Conservation (phyloP, 2,888 invertebrate genomes). For the Leptinotarsa peninsularis region DNA sequence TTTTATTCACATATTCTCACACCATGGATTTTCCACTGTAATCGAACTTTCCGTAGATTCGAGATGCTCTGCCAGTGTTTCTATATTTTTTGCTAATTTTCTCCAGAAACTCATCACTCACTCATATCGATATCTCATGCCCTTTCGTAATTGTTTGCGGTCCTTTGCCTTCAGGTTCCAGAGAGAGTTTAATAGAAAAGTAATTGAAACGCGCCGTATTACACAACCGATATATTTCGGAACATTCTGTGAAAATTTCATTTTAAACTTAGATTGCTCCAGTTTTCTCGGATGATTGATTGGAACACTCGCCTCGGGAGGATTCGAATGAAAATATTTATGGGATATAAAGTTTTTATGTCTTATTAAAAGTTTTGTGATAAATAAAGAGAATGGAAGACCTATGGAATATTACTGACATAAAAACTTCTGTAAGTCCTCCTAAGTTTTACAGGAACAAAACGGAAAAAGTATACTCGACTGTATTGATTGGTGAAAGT, state of each 20-base stretch:
- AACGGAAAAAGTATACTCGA: neutral
- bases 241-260: slow-evolving; percentile 41
- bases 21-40: no score
- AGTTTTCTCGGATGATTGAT: slow-evolving; percentile 48
- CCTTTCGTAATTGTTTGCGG: neutral
- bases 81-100: no score
- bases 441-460: neutral
- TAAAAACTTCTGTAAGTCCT: slow-evolving; percentile 21
- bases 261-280: slow-evolving; percentile 49
- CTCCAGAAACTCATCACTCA: no score
- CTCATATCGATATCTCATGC: neutral
- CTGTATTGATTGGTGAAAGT: neutral
- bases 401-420: slow-evolving; percentile 16
- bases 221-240: slow-evolving; percentile 35
- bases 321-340: slow-evolving; percentile 45
- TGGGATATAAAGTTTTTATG: slow-evolving; percentile 48
- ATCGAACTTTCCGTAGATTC: no score
- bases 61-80: no score
- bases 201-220: slow-evolving; percentile 34
- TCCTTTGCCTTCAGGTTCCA: neutral
- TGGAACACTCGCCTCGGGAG: slow-evolving; percentile 39
- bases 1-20: no score
- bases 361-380: slow-evolving; percentile 47
- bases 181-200: slow-evolving; percentile 30
- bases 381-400: slow-evolving; percentile 34